A percentile compares a stretch with the other conserved stretches of the same genome.
Conservation (phyloP, 2,113 vertebrate species). For the Litocranius walleri region DNA sequence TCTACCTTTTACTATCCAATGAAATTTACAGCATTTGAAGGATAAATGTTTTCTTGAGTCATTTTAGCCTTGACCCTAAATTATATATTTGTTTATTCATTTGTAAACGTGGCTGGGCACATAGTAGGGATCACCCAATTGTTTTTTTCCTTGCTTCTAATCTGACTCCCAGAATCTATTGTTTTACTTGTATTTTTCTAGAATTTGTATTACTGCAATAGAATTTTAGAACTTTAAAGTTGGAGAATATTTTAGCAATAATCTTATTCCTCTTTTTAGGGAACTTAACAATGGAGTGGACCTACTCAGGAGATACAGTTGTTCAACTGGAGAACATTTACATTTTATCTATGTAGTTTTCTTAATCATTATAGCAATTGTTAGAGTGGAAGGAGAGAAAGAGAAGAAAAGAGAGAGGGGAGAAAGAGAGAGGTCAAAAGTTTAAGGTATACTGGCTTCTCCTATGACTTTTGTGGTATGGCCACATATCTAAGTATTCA, state of each 20-base stretch:
- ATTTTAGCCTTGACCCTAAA: not conserved
- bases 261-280: not conserved
- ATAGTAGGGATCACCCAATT: not conserved
- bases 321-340: slow-evolving; percentile 29
- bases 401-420: not conserved
- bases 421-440: not conserved
- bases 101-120: not conserved
- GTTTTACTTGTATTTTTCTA: not conserved
- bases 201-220: not conserved
- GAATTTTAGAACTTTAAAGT: not conserved
- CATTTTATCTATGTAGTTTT: not conserved
- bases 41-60: not conserved
- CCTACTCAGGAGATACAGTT: slow-evolving; percentile 50
- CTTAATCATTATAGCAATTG: not conserved
- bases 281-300: slow-evolving; percentile 41
- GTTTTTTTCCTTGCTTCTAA: not conserved
- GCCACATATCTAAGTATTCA: slow-evolving; percentile 27
- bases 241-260: not conserved
- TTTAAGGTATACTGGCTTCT: not conserved
- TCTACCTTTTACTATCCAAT: not conserved
- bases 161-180: not conserved
- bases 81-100: not conserved
- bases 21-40: not conserved
- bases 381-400: slow-evolving; percentile 7
- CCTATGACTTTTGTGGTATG: not conserved